Base-by-base conservation (phyloP, 2,113 vertebrate genomes). In the Pachyramphus minor region DNA sequence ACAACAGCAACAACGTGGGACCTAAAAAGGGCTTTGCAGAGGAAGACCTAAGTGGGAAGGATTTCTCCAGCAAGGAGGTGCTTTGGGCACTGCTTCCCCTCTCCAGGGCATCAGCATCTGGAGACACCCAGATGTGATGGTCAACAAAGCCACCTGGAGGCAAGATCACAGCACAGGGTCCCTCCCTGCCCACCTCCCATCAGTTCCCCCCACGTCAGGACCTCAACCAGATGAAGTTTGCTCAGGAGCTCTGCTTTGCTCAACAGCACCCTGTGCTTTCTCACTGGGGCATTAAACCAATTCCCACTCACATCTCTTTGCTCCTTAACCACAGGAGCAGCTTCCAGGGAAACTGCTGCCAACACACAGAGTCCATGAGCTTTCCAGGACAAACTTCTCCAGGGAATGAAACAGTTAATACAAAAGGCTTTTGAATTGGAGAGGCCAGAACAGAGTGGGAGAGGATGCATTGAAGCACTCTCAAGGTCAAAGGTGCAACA, bases 401-500 rank as follows among this genome's bases (percentile, higher is more conserved):
- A 55, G 52, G 39, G 35, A 67, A 82, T 59, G 27, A 53, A 67
- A 66, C 2, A 14, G 52, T 41, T 81, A 39, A 84, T 0, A 63
- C n/a, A 62, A 84, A 28, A 80, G 31, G n/a, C 37, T 89, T 88
- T 77, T 76, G n/a, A 71, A 84, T 6, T 11, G 6, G 14, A 83
- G 52, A 90, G 47, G 41, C 60, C 69, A 75, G 58, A 74, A 55
- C 39, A 87, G 73, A 71, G 47, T 1, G 17, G 60, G 64, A 93
- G 35, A 74, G 27, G 64, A 90, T 44, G 35, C 53, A 83, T 11
- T 28, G 72, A 58, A 67, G 24, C 35, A 49, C 47, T 59, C 79
- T 56, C 87, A 63, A 55, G 44, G 81, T 67, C 68, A 95, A 83
- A 94, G 52, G 41, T 41, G 42, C 37, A 89, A 35, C 45, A 75